These are phyloP conservation scores for Meiosimyza decipiens DNA, from an alignment of 2,888 invertebrate species.

Conservation along the genomic window DNA sequence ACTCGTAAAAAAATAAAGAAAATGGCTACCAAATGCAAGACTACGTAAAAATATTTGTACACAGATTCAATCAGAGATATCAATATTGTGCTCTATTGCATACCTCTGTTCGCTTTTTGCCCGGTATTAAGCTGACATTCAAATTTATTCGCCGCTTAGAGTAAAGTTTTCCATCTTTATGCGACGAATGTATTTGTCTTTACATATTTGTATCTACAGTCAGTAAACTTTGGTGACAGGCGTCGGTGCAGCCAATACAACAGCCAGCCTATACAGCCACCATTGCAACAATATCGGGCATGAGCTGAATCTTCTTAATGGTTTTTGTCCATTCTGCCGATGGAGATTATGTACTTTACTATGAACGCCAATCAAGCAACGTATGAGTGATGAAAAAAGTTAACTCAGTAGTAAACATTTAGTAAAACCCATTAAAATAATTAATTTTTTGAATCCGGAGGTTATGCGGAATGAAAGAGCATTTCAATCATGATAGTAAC, in stretches of 20 bases:
- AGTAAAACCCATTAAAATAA: too few species aligned
- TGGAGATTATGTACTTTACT: constrained; percentile 68
- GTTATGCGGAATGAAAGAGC: too few species aligned
- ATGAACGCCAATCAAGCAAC: constrained; percentile 56
- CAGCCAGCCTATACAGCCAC: not conserved
- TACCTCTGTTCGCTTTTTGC: constrained; percentile 63
- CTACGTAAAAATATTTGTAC: constrained; percentile 35
- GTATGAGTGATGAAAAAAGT: constrained; percentile 10
- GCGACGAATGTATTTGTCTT: constrained; percentile 57
- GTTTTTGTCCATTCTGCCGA: constrained; percentile 67
- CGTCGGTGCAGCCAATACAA: not conserved
- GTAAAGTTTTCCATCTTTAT: constrained; percentile 54
- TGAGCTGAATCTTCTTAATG: constrained; percentile 66
- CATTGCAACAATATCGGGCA: constrained; percentile 54
- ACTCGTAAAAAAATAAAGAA: constrained; percentile 40
- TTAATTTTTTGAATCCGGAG: too few species aligned
- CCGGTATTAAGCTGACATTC: constrained; percentile 41
- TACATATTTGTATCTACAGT: constrained; percentile 43
- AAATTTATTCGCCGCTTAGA: constrained; percentile 58
- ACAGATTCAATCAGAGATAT: constrained; percentile 63
- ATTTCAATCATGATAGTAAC: too few species aligned
- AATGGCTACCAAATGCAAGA: constrained; percentile 49
- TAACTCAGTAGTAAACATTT: too few species aligned
- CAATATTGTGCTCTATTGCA: constrained; percentile 61
- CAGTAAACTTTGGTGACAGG: constrained; percentile 22